phyloP scores from a whole-genome alignment of 2,888 invertebrate genomes.

The Capitulum mitella region DNA sequence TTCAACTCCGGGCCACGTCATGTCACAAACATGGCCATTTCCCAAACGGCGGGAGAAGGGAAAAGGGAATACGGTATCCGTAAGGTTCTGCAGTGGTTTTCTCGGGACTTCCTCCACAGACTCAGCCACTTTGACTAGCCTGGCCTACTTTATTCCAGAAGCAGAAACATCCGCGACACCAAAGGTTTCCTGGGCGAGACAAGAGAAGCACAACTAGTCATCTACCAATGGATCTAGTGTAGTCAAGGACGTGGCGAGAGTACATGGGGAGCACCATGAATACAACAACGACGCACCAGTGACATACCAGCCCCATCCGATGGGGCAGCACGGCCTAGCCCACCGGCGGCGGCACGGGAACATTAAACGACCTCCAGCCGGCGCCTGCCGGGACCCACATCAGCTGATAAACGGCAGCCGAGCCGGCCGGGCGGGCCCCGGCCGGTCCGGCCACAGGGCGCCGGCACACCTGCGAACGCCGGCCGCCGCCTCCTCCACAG shows the following conservation, averaged over 20 bases:
- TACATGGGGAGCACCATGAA: not conserved
- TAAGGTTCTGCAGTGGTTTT: too few relatives aligned
- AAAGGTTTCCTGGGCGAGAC: not conserved
- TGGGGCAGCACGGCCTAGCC: not conserved
- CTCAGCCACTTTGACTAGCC: not conserved
- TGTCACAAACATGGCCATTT: too few relatives aligned
- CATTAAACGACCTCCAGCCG: not conserved
- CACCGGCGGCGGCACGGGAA: not conserved
- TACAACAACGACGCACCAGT: not conserved
- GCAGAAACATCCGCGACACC: not conserved
- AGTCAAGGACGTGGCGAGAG: not conserved
- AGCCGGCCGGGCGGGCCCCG: not conserved
- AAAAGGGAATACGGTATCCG: too few relatives aligned
- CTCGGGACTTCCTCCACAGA: not conserved
- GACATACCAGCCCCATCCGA: not conserved
- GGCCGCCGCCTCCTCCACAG: not conserved
- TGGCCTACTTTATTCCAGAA: not conserved
- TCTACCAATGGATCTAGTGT: not conserved
- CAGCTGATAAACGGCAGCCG: not conserved
- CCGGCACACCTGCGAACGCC: not conserved
- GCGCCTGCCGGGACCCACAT: not conserved
- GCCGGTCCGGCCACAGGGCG: not conserved
- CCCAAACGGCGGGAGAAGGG: too few relatives aligned
- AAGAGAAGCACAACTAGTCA: not conserved
- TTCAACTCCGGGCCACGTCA: too few relatives aligned